Base-by-base conservation (phyloP, 2,113 vertebrate genomes). In the Tretioscincus oriximinensis region DNA sequence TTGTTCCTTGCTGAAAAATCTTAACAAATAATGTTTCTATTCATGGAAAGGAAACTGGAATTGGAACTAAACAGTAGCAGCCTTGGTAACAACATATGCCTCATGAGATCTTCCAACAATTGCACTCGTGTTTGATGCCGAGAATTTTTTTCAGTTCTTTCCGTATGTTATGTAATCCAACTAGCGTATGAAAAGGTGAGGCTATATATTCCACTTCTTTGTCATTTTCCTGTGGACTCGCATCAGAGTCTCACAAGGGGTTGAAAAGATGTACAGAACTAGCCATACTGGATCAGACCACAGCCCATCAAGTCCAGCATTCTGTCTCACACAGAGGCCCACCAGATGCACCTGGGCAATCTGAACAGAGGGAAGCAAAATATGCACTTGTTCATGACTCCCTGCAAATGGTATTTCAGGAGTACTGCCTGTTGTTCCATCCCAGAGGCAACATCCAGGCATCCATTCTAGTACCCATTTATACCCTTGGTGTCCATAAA, bases 1-100 rank as follows among this genome's bases (percentile, higher is more conserved):
- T 91, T 86, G 77, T 65, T 92, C 83, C 78, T 72, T 0, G 1
- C 90, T 87, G 87, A 90, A 92, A 89, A 84, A 72, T 86, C 78
- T 41, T 88, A 84, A 83, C 78, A 82, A 91, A 90, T 89, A 86
- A 89, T 79, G 76, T 29, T 29, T 22, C 61, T 90, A 82, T 71
- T 86, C 82, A 67, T 0, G 0, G 81, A 78, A 85, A 90, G 86
- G 66, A 86, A 89, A 83, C 90, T 82, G 77, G 88, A 80, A 81
- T 61, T 24, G 79, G 87, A 80, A 81, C 64, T 20, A 74, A 76
- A 71, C 81, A 9, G 72, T 69, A 0, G 29, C 0, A 9, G 49
- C 35, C 6, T 0, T 2, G 77, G 77, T 85, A 72, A 85, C 78
- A 83, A 84, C 0, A 9, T 75, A 76, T 80, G 63, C 73, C 0